Base-by-base conservation (phyloP, 2,888 invertebrate species). In the Tuta absoluta region DNA sequence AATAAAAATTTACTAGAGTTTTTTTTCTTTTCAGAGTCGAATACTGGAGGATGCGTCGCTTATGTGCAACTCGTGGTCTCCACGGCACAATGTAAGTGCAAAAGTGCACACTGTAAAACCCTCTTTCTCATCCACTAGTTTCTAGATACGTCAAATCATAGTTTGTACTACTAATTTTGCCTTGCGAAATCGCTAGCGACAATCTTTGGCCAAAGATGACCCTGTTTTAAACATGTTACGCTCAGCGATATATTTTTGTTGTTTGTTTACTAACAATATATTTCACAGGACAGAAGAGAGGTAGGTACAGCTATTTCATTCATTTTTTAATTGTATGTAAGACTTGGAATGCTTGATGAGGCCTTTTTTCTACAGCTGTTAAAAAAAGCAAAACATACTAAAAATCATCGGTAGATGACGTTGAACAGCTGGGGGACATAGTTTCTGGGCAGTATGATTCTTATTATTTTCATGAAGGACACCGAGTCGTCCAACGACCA, bases 1-100 rank as follows among this genome's bases (percentile, higher is more conserved):
- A 33, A 33, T 10, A 33, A 33, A 4, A 33, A 33, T 33, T 8
- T 8, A 33, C 33, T 33, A 10, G 3, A 8, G 1, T 1, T 53
- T 65, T 88, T 88, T 87, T 81, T 87, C 75, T 83, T 95, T 95
- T 75, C 96, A 97, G 97, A 96, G 95, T 92, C 96, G 97, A 84
- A 96, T 97, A 89, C 92, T 96, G 92, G 97, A 97, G 92, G 97
- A 97, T 91, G 96, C 96, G 73, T 96, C 96, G 80, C 94, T 96
- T 85, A 95, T 96, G 95, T 97, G 96, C 94, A 97, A 97, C 93
- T 96, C 96, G 69, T 97, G 97, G 96, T 96, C 96, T 80, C 96
- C 96, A 70, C 93, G 96, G 85, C 96, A 96, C 89, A 97, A 96
- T 88, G 97, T 97, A 94, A 96, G 96, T 96, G 67, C 63, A 28